phyloP scores from a whole-genome alignment of 2,888 invertebrate genomes.

The Homarus gammarus region DNA sequence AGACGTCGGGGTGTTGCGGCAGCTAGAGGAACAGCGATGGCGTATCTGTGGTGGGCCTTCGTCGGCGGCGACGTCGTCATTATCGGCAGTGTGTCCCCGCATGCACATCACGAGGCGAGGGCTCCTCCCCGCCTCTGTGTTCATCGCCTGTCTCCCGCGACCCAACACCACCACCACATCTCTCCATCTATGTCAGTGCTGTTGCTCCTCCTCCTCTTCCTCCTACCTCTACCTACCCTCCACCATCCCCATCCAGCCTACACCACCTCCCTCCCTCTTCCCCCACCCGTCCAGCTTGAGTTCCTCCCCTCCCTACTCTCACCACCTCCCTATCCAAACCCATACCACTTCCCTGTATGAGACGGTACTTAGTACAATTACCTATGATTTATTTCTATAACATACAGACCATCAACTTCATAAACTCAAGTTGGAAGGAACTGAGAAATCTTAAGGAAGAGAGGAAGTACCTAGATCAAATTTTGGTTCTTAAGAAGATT shows the following conservation, averaged over 20 bases:
- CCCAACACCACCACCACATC: not conserved
- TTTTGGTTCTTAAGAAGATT: too few relatives aligned
- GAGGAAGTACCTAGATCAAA: too few relatives aligned
- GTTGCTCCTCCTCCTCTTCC: not conserved
- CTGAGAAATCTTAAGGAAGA: too few relatives aligned
- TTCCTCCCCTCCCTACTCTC: too few relatives aligned
- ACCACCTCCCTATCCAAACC: not conserved
- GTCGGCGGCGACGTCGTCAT: not conserved
- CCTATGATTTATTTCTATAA: too few relatives aligned
- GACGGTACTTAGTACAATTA: too few relatives aligned
- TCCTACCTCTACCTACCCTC: not conserved
- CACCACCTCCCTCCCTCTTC: not conserved
- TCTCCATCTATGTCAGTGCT: not conserved
- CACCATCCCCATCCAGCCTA: not conserved
- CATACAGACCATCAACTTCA: too few relatives aligned
- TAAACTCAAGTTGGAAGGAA: too few relatives aligned
- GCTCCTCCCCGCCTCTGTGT: not conserved
- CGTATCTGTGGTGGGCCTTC: constrained; percentile 4
- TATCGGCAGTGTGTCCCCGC: constrained; percentile 1
- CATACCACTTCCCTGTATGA: not conserved
- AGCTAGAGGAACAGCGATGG: not conserved
- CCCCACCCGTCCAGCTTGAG: too few relatives aligned
- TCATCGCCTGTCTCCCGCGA: not conserved
- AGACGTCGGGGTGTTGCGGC: not conserved
- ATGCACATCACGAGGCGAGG: not conserved